These are phyloP conservation scores for Phalangium opilio DNA, from an alignment of 2,888 invertebrate genomes.

Conservation along the genomic window DNA sequence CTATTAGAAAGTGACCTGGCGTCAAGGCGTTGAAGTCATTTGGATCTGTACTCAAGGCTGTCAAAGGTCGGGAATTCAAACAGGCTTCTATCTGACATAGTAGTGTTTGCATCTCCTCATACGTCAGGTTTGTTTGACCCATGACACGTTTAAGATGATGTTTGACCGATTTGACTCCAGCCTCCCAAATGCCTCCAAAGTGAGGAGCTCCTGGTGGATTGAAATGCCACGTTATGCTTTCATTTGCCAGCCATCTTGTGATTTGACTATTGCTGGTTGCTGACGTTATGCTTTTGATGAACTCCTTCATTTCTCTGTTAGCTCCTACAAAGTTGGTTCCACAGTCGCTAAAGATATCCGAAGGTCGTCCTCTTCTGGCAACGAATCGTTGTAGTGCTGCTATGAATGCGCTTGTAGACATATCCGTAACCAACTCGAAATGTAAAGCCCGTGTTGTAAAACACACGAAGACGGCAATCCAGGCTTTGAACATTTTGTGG, in stretches of 20 bases:
- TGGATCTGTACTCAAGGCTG: too few relatives aligned
- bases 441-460: constrained; percentile 11
- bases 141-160: constrained; percentile 13
- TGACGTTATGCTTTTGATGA: too few relatives aligned
- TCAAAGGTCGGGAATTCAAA: too few relatives aligned
- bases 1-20: constrained; percentile 26
- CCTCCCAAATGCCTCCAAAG: constrained; percentile 18
- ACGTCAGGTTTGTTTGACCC: too few relatives aligned
- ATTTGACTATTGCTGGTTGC: background rate
- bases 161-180: too few relatives aligned
- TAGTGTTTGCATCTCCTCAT: too few relatives aligned
- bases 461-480: constrained; percentile 12
- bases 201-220: constrained; percentile 17
- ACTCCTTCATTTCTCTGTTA: constrained; percentile 6
- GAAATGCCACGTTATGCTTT: constrained; percentile 20
- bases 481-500: constrained; percentile 6
- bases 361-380: background rate
- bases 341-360: constrained; percentile 14
- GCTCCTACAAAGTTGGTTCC: constrained; percentile 19
- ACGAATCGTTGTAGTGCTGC: constrained; percentile 12
- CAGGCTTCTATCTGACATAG: too few relatives aligned
- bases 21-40: too few relatives aligned
- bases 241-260: constrained; percentile 1
- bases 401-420: constrained; percentile 15
- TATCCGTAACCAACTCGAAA: constrained; percentile 14